Evolutionary conservation across 2,797 vertebrate genomes (phyloP).

Genomic region (Emydoidea blandingii): DNA sequence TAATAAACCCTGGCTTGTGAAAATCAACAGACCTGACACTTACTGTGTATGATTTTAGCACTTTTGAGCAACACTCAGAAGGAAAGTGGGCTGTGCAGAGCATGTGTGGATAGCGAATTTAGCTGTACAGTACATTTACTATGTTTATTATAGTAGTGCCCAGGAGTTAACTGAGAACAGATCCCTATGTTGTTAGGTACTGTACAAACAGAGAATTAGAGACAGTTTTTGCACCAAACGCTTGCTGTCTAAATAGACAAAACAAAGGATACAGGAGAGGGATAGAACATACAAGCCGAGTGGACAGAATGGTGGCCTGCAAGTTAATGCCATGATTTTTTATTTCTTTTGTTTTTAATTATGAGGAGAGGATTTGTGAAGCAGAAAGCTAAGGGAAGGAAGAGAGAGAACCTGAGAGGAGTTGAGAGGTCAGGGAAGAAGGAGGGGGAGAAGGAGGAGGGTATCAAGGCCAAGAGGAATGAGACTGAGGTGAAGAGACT

Average conservation of each 20-base stretch:
- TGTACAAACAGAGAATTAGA: not conserved
- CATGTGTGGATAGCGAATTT: not conserved
- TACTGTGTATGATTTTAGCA: not conserved
- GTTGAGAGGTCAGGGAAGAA: not conserved
- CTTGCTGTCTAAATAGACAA: not conserved
- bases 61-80: conserved; percentile 10
- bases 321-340: not conserved
- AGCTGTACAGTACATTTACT: not conserved
- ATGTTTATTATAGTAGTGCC: not conserved
- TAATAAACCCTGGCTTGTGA: not conserved
- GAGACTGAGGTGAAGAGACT: not conserved
- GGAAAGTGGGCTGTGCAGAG: not conserved
- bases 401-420: not conserved
- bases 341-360: not conserved
- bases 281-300: not conserved
- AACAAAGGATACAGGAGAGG: not conserved
- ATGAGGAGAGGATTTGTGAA: not conserved
- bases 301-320: not conserved
- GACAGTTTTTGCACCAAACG: not conserved
- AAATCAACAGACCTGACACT: not conserved
- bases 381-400: not conserved
- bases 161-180: conserved; percentile 31
- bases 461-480: not conserved
- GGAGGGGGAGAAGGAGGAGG: not conserved
- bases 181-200: not conserved